A percentile compares a stretch with the other conserved stretches of the same genome.
phyloP scores from a whole-genome alignment of 2,113 vertebrate genomes.

The Panurus biarmicus region DNA sequence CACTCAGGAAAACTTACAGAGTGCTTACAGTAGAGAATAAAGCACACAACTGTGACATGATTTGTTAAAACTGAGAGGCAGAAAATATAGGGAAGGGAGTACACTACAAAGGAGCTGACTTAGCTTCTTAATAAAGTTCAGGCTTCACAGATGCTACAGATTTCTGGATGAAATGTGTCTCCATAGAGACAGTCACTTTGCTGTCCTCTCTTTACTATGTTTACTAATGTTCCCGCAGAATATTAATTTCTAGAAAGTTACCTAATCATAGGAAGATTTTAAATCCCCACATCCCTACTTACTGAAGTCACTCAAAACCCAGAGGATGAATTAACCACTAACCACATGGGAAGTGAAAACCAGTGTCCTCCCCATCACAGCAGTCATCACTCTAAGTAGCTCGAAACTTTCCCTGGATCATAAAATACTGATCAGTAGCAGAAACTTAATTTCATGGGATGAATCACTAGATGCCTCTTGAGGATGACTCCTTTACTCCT shows the following conservation, averaged over 20 bases:
- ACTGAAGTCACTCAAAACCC: not conserved
- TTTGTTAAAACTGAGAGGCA: not conserved
- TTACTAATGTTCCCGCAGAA: not conserved
- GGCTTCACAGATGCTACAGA: not conserved
- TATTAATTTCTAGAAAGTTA: not conserved
- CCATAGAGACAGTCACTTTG: not conserved
- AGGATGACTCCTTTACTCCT: not conserved
- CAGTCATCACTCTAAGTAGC: not conserved
- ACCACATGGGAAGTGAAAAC: not conserved
- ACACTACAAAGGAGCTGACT: not conserved
- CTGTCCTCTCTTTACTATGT: not conserved
- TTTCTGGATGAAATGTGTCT: not conserved
- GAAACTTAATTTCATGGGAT: not conserved
- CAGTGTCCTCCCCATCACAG: not conserved
- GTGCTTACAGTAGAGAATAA: not conserved
- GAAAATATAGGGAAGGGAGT: not conserved
- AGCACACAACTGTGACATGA: not conserved
- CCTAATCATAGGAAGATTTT: not conserved
- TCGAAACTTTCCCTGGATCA: not conserved
- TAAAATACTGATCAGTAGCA: not conserved
- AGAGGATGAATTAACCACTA: not conserved
- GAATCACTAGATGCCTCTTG: not conserved
- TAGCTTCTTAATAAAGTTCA: not conserved
- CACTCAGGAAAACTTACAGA: slow-evolving; percentile 5
- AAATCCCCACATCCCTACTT: not conserved